phyloP scores from a whole-genome alignment of 2,888 invertebrate genomes.

The Stegophylla sp. region DNA sequence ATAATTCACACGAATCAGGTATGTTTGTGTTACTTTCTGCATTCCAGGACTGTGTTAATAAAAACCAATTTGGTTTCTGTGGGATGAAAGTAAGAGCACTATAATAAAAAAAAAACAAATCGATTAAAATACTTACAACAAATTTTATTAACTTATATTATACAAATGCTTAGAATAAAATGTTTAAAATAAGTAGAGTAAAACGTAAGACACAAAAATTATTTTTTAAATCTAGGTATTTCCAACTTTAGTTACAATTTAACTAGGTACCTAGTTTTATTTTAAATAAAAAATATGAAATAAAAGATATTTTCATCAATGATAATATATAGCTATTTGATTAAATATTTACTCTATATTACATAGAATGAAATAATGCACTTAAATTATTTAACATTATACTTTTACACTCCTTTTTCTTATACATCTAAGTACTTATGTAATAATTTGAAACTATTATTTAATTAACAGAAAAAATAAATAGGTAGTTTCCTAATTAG shows the following conservation, averaged over 20 bases:
- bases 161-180: background rate
- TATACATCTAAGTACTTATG: no score
- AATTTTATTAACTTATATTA: slow-evolving; percentile 1
- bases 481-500: no score
- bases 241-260: background rate
- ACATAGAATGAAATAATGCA: no score
- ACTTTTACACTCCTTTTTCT: no score
- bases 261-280: no score
- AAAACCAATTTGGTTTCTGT: background rate
- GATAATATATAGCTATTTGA: no score
- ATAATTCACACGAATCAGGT: slow-evolving; percentile 11
- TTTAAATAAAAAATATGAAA: no score
- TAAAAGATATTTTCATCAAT: no score
- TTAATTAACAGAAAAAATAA: background rate
- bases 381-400: no score
- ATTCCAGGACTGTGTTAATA: background rate
- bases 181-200: background rate
- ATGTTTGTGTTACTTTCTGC: background rate
- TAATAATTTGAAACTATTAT: background rate
- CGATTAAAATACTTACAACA: background rate
- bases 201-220: background rate
- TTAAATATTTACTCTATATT: no score
- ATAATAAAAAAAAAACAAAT: slow-evolving; percentile 12
- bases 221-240: background rate
- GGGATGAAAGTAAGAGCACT: background rate